Percentiles rank a stretch among this genome's conserved stretches.
These are phyloP conservation scores for Pteropus alecto DNA, from an alignment of 2,113 vertebrate species.

Conservation along the genomic window DNA sequence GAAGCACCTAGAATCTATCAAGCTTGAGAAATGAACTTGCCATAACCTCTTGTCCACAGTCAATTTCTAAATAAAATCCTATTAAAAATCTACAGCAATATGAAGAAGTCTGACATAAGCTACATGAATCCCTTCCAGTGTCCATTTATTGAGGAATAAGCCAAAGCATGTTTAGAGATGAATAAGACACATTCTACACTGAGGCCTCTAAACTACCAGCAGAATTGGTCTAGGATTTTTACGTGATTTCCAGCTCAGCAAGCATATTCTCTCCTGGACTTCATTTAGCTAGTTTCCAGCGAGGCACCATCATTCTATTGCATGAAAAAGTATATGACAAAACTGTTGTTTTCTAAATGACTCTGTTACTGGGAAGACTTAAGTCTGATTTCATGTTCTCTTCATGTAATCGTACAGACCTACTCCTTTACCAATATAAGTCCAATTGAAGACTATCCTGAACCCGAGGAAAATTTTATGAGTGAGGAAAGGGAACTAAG, in stretches of 20 bases:
- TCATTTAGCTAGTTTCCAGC: background rate
- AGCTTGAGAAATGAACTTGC: background rate
- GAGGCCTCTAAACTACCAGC: background rate
- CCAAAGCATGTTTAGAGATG: background rate
- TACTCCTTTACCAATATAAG: background rate
- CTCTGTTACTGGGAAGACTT: background rate
- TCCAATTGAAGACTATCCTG: background rate
- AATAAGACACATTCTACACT: background rate
- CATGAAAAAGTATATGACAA: background rate
- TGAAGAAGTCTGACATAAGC: background rate
- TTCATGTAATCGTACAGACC: conserved; percentile 56
- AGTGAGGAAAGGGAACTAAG: conserved; percentile 38
- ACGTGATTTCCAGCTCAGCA: background rate
- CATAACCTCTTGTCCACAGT: background rate
- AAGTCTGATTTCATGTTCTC: background rate
- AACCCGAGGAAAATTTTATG: background rate
- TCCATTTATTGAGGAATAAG: background rate
- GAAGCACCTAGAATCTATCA: background rate
- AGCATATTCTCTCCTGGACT: background rate
- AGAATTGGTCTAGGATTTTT: background rate
- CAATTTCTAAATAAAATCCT: background rate
- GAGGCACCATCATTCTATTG: background rate
- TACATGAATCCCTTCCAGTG: background rate
- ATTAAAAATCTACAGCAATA: background rate
- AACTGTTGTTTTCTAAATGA: background rate